phyloP scores from a whole-genome alignment of 2,888 invertebrate genomes.

The Lepetodrilus schrolli region DNA sequence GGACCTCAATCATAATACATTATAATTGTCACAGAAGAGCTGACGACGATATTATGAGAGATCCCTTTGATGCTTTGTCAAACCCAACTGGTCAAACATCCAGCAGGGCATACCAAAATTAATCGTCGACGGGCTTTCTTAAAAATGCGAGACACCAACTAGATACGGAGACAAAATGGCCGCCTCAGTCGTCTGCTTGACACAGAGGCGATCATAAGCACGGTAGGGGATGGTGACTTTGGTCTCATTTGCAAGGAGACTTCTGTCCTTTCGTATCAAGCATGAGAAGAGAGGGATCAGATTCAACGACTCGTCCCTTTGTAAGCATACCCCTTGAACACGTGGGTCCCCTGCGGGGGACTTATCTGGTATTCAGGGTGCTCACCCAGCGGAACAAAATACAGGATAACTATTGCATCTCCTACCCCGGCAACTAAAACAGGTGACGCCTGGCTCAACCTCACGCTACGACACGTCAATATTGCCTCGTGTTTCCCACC shows the following conservation, averaged over 20 bases:
- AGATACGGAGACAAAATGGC: constrained; percentile 3
- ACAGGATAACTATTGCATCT: background rate
- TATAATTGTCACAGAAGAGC: background rate
- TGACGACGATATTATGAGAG: background rate
- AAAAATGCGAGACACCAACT: background rate
- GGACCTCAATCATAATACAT: background rate
- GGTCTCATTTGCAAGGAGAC: constrained; percentile 15
- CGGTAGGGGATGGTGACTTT: constrained; percentile 17
- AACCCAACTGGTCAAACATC: background rate
- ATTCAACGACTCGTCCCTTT: background rate
- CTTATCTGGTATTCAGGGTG: background rate
- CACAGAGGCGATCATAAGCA: background rate
- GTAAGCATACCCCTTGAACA: background rate
- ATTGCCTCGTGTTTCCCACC: too few relatives aligned
- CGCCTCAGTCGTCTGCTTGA: constrained; percentile 18
- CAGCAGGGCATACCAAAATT: constrained; percentile 11
- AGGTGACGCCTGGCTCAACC: too few relatives aligned
- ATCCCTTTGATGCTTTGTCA: constrained; percentile 9
- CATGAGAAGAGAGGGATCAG: background rate
- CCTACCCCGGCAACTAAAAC: background rate
- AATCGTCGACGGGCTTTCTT: background rate
- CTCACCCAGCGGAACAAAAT: background rate
- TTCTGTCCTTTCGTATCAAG: background rate
- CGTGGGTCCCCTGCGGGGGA: background rate
- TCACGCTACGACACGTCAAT: background rate